Conservation (phyloP, 2,888 invertebrate genomes). For the Synergus laeviventris region DNA sequence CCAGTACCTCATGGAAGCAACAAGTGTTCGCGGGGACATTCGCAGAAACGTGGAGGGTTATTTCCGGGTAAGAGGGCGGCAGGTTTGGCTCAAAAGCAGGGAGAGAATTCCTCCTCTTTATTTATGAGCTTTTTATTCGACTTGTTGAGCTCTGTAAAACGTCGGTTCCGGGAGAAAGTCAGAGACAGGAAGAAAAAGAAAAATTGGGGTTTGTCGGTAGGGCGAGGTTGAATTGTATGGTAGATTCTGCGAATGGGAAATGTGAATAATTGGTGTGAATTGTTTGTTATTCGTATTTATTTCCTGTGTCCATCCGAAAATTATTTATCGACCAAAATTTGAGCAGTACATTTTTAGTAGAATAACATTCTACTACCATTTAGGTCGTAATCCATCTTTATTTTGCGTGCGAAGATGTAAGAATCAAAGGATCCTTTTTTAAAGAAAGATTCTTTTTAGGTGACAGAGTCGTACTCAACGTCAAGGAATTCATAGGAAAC, state of each 20-base stretch:
- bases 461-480: conserved; percentile 15
- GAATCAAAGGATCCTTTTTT: conserved; percentile 3
- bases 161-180: conserved; percentile 46
- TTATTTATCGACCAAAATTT: no score
- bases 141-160: conserved; percentile 71
- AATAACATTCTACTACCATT: no score
- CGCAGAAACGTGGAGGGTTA: conserved; percentile 72
- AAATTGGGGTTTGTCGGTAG: conserved; percentile 14
- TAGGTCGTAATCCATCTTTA: neutral
- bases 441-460: neutral
- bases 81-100: conserved; percentile 51
- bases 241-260: neutral
- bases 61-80: conserved; percentile 58
- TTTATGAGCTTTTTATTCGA: conserved; percentile 77
- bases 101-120: conserved; percentile 70
- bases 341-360: no score
- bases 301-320: no score
- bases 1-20: conserved; percentile 62
- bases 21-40: conserved; percentile 76
- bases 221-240: neutral
- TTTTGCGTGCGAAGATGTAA: conserved; percentile 14
- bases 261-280: neutral
- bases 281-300: neutral
- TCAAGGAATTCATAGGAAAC: conserved; percentile 42
- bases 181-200: conserved; percentile 51